Conservation (phyloP, 2,113 vertebrate genomes). For the Pygoscelis antarcticus region DNA sequence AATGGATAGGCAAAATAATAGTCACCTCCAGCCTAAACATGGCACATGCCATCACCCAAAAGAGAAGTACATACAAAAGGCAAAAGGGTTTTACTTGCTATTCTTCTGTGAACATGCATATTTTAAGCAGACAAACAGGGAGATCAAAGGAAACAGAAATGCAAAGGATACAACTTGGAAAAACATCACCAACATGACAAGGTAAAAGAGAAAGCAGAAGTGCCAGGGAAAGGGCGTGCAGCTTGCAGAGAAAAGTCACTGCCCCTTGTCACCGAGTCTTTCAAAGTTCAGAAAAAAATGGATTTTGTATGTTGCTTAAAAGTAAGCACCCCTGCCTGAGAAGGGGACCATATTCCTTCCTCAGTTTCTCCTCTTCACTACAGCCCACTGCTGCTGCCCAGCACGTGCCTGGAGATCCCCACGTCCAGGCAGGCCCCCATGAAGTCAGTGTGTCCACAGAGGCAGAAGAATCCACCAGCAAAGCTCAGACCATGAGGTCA, state of each 20-base stretch:
- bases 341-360: neutral
- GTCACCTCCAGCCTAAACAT: neutral
- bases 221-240: neutral
- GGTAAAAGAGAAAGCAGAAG: neutral
- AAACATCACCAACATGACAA: neutral
- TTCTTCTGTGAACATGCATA: neutral
- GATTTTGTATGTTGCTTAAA: neutral
- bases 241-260: neutral
- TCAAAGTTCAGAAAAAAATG: neutral
- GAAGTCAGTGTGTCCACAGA: neutral
- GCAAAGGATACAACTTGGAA: neutral
- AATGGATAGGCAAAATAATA: neutral
- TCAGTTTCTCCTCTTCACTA: neutral
- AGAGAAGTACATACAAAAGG: neutral
- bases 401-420: neutral
- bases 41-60: neutral
- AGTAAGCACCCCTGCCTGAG: neutral
- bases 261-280: neutral
- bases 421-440: neutral
- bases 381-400: neutral
- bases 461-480: neutral
- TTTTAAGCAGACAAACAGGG: conserved; percentile 13
- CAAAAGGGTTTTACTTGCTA: neutral
- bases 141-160: conserved; percentile 27
- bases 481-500: neutral